Base-by-base conservation (phyloP, 2,888 invertebrate species). In the Amblyteles armatorius region DNA sequence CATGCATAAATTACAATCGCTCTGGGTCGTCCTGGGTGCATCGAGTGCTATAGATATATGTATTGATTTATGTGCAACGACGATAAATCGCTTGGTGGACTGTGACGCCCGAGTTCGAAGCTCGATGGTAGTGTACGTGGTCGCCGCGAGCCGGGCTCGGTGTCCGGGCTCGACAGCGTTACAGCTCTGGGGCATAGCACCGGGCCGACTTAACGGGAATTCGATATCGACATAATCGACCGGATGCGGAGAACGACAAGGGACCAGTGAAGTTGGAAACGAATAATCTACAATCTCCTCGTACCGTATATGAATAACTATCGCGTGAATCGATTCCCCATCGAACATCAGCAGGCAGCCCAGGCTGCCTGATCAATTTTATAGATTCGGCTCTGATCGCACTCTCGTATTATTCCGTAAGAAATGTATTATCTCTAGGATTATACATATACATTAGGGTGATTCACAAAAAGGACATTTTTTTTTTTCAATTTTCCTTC, bases 151-250 rank as follows among this genome's bases (percentile, higher is more conserved):
- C 57, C 1, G 57, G 22, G 26, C 57, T 57, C 26, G 22, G 57
- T 6, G 26, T 48, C 40, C 26, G 44, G 44, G 44, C 44, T 63
- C 11, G n/a, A 63, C 48, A 60, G 19, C 29, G 73, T 60, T 48
- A 60, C 73, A 60, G 29, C 60, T 48, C 29, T 22, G 73, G 9
- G n/a, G 26, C 55, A 68, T 57, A 19, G 22, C 7, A 4, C 57
- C 1, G 40, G 22, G 7, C 60, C 22, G 60, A 71, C 50, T 79
- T 79, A 65, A 79, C 19, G 40, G 13, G 57, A 57, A 73, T 73
- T 67, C 67, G 52, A 80, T 68, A 80, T 80, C 44, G 73, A 57
- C 73, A 67, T 67, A 63, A 80, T 63, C 55, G 44, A 67, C 67
- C 57, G 40, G 44, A 22, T 57, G 55, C 55, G 19, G 33, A 22